Evolutionary conservation across 2,797 vertebrate genomes (phyloP), one percentile per base, ranked within the genome.

Genomic region (Falco biarmicus): DNA sequence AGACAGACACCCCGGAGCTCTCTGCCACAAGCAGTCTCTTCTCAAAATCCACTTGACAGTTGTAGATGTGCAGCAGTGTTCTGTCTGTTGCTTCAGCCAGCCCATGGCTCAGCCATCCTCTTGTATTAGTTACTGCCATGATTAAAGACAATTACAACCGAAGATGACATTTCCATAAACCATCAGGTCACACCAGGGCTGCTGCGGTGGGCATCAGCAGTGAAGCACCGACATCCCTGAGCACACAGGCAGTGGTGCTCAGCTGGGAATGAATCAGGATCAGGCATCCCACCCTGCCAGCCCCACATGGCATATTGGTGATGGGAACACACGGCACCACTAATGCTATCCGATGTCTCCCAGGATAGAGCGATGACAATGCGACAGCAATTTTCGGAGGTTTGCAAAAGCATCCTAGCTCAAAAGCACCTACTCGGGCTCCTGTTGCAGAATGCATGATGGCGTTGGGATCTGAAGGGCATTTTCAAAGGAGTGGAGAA

Each of bases 371-470:
- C 31, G 75, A 82, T 94, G 84, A 69, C 89, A 87, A 2, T 4
- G 54, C 63, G 3, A 47, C 31, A 43, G 50, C 14, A 53, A 17
- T 45, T 78, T 74, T 13, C 83, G 57, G 45, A 48, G 54, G 57
- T 70, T 95, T 70, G 25, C 29, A 91, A 94, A 97, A 97, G 81
- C 53, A 50, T 95, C 87, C 77, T 76, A 21, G 41, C 65, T 95
- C 51, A 13, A 85, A 91, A 97, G 63, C n/a, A 13, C 63, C 65
- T 91, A 8, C 13, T 2, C 29, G 37, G 79, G 92, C 63, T 95
- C 70, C 87, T 21, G 14, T 79, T 74, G n/a, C 12, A 31, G 43
- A 57, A 50, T 15, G 41, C 29, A 6, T 17, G 50, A 81, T 45
- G 17, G 47, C 41, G 66, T 78, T 14, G 8, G 76, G 84, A 64